phyloP scores from a whole-genome alignment of 2,797 vertebrate genomes.

The Coreius guichenoti region DNA sequence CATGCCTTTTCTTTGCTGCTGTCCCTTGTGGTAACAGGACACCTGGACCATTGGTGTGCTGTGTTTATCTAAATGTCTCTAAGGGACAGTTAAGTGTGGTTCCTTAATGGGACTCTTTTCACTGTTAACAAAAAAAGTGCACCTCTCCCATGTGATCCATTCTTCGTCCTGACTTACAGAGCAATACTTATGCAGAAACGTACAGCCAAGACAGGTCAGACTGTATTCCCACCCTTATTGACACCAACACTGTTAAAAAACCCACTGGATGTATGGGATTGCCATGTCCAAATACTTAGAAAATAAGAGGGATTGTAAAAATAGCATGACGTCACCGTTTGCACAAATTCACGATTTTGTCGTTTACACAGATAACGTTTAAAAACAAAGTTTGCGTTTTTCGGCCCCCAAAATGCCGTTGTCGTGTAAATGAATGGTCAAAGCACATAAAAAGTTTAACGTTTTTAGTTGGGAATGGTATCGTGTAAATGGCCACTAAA shows the following conservation, averaged over 20 bases:
- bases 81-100: constrained; percentile 73
- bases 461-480: not conserved
- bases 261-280: not conserved
- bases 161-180: constrained; percentile 67
- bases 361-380: too few relatives aligned
- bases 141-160: constrained; percentile 75
- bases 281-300: constrained; percentile 23
- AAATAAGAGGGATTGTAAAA: too few relatives aligned
- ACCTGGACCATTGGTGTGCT: constrained; percentile 73
- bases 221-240: constrained; percentile 44
- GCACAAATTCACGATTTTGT: too few relatives aligned
- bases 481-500: not conserved
- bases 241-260: constrained; percentile 13
- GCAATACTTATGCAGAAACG: constrained; percentile 46
- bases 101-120: constrained; percentile 77
- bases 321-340: too few relatives aligned
- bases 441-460: not conserved
- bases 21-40: constrained; percentile 76
- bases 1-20: constrained; percentile 75
- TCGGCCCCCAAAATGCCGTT: not conserved
- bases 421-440: not conserved
- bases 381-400: too few relatives aligned
- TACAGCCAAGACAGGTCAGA: constrained; percentile 31
- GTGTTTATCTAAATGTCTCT: constrained; percentile 82
- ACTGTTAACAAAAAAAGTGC: constrained; percentile 66